Evolutionary conservation across 2,888 invertebrate genomes (phyloP).

Genomic region (Synanthedon myopaeformis): DNA sequence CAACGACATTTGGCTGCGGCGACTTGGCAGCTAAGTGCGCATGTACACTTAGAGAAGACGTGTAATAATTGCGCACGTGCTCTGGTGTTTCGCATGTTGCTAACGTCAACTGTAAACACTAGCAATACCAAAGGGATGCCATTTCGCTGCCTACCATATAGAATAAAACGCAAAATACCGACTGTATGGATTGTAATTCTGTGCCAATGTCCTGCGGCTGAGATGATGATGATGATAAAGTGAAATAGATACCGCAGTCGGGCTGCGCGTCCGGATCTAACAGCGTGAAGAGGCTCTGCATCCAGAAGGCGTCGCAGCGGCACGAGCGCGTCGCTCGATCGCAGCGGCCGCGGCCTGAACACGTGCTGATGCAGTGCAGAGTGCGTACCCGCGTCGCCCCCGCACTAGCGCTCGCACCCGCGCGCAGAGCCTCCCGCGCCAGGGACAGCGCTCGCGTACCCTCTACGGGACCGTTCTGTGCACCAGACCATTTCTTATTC

Average conservation of each 20-base stretch:
- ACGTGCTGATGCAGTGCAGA: constrained; percentile 89
- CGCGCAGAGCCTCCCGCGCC: constrained; percentile 18
- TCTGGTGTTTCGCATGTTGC: no score
- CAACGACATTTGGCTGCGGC: no score
- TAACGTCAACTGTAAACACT: no score
- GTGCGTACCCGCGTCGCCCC: constrained; percentile 85
- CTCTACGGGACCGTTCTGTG: constrained; percentile 37
- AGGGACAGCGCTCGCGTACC: constrained; percentile 23
- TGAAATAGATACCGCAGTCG: constrained; percentile 77
- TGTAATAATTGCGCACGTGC: no score
- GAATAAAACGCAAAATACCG: no score
- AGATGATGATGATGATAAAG: no score
- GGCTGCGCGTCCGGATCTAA: constrained; percentile 76
- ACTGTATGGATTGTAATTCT: no score
- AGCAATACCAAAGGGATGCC: no score
- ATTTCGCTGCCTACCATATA: no score
- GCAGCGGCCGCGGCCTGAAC: constrained; percentile 92
- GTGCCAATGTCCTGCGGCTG: no score
- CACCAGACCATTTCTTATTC: background rate
- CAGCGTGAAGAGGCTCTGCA: constrained; percentile 83
- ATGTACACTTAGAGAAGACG: no score
- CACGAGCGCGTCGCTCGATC: constrained; percentile 86
- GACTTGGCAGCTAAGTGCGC: no score
- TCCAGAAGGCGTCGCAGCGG: constrained; percentile 96
- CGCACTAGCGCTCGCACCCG: constrained; percentile 40